A percentile compares a stretch with the other conserved stretches of the same genome.
Evolutionary conservation across 2,888 invertebrate species (phyloP).

Genomic region (Atrina japonica): DNA sequence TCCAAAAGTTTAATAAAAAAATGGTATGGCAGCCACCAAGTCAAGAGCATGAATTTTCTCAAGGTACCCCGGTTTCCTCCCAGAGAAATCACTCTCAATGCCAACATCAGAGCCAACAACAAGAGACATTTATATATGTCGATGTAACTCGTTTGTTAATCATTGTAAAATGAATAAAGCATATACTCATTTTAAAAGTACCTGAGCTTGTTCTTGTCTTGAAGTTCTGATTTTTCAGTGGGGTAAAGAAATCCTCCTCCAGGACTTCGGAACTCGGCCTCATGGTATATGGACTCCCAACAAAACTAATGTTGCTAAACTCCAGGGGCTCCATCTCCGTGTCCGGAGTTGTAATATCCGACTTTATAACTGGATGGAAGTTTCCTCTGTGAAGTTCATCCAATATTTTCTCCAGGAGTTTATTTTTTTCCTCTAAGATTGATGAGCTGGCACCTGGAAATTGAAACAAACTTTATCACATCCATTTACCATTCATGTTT

Average conservation of each 20-base stretch:
- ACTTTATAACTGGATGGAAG: slow-evolving; percentile 60
- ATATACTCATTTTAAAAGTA: slow-evolving; percentile 8
- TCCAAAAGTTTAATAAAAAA: too few species aligned
- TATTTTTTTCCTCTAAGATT: slow-evolving; percentile 65
- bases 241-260: slow-evolving; percentile 54
- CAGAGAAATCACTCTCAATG: too few species aligned
- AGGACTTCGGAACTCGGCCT: slow-evolving; percentile 50
- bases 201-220: slow-evolving; percentile 56
- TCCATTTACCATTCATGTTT: too few species aligned
- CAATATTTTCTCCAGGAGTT: slow-evolving; percentile 68
- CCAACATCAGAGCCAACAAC: too few species aligned
- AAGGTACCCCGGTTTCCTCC: too few species aligned
- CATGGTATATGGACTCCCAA: slow-evolving; percentile 62
- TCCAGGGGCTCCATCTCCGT: slow-evolving; percentile 57
- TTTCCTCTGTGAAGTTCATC: slow-evolving; percentile 73
- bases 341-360: slow-evolving; percentile 56
- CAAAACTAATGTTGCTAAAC: slow-evolving; percentile 69
- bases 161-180: too few species aligned
- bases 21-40: too few species aligned
- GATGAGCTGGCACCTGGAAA: slow-evolving; percentile 72
- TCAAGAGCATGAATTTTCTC: too few species aligned
- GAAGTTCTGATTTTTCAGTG: slow-evolving; percentile 16
- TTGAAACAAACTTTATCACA: too few species aligned
- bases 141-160: too few species aligned
- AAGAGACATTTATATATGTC: too few species aligned